Evolutionary conservation across 37 sponge, comb jelly and placozoan genomes (phyloP), one percentile per base, ranked within the genome.

Genomic region (Bolinopsis microptera): DNA sequence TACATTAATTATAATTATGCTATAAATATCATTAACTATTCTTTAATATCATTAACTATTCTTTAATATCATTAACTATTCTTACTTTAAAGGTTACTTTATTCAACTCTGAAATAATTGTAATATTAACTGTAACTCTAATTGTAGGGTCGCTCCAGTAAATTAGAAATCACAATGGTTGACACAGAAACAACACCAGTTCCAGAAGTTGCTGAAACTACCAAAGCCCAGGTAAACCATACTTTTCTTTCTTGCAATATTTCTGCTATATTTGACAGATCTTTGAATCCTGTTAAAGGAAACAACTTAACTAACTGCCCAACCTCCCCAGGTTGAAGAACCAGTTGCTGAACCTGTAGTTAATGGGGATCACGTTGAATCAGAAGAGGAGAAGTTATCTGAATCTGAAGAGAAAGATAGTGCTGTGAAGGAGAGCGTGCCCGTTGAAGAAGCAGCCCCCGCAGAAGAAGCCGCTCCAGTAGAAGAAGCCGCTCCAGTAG

Each of bases 351-450:
- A 24, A n/a, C 30, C 74, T 28, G 74, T 28, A 23, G 74, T n/a
- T 72, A 77, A 77, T 36, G 80, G 80, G 16, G 80, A 77, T 36
- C 80, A 77, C 18, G 80, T 3, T 2, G 25, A 22, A 70, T 22
- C 74, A 70, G 74, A 77, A 18, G 80, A 72, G 74, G 74, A 77
- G 80, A 77, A 77, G 33, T 18, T 77, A 22, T 77, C 80, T 32
- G 80, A 77, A 18, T 36, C 80, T 9, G 80, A 77, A 32, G 80
- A 77, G 37, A 77, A 77, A 32, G 80, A 77, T 36, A 32, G 33
- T 35, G 80, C 27, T 21, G 36, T 32, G 80, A 77, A 77, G 36
- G 80, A 77, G 21, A 77, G 33, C 13, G 61, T 13, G 9, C 61
- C 61, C 61, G 13, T 13, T 48, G 61, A 48, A 13, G 80, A 70